Conservation (phyloP, 2,888 invertebrate genomes). For the Amiota communis region DNA sequence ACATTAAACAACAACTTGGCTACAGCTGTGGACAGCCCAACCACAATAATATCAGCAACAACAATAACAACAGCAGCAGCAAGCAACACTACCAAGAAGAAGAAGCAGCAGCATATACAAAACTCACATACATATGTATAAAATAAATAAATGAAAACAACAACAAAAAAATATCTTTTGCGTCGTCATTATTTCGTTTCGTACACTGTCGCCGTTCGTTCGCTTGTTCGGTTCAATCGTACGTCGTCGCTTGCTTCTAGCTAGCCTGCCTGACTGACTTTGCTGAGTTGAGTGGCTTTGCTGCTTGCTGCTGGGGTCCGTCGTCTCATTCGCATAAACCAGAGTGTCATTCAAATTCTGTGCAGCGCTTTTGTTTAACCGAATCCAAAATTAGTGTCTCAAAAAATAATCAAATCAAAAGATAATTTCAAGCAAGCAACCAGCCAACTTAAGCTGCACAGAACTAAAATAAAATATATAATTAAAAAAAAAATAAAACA, state of each 20-base stretch:
- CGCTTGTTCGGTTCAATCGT: constrained; percentile 1
- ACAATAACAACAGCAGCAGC: neutral
- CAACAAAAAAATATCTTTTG: constrained; percentile 17
- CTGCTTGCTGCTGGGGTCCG: neutral
- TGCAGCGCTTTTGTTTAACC: constrained; percentile 18
- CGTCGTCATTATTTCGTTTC: constrained; percentile 22
- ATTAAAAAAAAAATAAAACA: neutral
- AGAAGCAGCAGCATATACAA: neutral
- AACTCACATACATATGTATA: neutral
- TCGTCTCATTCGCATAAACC: neutral
- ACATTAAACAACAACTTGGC: constrained; percentile 12
- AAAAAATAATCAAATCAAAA: no score
- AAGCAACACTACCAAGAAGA: neutral
- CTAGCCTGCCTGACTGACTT: constrained; percentile 1
- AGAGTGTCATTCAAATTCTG: constrained; percentile 26
- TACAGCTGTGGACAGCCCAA: constrained; percentile 18
- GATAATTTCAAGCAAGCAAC: no score
- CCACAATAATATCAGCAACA: neutral
- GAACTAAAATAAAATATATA: neutral
- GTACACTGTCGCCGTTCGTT: neutral
- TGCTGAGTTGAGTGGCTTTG: neutral
- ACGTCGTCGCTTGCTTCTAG: neutral
- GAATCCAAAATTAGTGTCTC: neutral
- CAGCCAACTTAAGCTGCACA: no score
- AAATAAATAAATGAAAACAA: constrained; percentile 20